A percentile compares a stretch with the other conserved stretches of the same genome.
These are phyloP conservation scores for Drosophila busckii DNA, from an alignment of 1,140 invertebrate genomes.

Conservation along the genomic window DNA sequence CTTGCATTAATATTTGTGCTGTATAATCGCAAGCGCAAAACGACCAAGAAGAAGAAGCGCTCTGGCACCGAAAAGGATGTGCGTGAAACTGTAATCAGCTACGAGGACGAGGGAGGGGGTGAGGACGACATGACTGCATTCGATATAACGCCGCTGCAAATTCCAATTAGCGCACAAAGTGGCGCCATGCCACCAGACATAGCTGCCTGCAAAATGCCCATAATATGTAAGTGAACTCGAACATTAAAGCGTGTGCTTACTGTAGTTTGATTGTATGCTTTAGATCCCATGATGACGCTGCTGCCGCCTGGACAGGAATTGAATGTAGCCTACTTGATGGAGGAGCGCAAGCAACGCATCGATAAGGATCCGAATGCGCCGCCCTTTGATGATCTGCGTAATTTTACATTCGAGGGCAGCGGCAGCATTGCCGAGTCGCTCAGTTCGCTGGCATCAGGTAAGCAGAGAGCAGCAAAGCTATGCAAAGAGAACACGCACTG, in stretches of 20 bases:
- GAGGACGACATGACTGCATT: conserved; percentile 99
- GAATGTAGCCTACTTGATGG: conserved; percentile 97
- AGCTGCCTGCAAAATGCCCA: conserved; percentile 86
- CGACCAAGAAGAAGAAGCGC: conserved; percentile 92
- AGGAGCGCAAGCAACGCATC: conserved; percentile 95
- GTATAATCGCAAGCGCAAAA: conserved; percentile 92
- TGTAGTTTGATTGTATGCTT: conserved; percentile 12
- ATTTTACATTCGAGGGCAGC: conserved; percentile 99
- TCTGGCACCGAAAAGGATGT: conserved; percentile 98
- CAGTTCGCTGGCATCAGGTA: conserved; percentile 95
- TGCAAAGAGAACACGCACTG: too few relatives aligned
- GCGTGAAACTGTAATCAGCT: conserved; percentile 98
- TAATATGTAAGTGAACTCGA: conserved; percentile 83
- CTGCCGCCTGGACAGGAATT: conserved; percentile 85
- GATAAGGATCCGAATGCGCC: conserved; percentile 97
- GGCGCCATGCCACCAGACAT: conserved; percentile 87
- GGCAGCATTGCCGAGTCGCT: conserved; percentile 98
- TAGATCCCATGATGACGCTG: conserved; percentile 81
- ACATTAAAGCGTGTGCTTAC: neutral
- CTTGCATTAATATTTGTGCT: conserved; percentile 96
- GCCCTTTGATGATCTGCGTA: conserved; percentile 96
- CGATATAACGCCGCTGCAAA: conserved; percentile 97
- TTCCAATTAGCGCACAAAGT: conserved; percentile 89
- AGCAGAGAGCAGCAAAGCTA: too few relatives aligned
- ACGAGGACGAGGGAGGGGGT: conserved; percentile 97